Conservation (phyloP, 2,113 vertebrate genomes). For the Tringa solitaria region DNA sequence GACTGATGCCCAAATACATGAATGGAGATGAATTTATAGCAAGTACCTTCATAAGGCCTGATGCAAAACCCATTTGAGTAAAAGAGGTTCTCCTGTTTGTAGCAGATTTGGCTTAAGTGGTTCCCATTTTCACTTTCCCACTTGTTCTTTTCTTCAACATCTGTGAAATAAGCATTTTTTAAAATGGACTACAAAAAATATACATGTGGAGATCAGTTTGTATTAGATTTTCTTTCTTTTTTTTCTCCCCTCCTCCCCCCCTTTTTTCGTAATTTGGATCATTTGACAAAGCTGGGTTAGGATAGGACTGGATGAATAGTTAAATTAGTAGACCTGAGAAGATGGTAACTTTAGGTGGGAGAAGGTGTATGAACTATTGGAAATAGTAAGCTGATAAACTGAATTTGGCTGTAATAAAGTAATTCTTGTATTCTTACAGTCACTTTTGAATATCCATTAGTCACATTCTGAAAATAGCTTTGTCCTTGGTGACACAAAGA, state of each 20-base stretch:
- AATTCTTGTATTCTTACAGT: neutral
- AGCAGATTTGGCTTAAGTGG: neutral
- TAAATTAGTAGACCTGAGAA: neutral
- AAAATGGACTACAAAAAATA: neutral
- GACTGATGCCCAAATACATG: neutral
- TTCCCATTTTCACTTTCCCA: neutral
- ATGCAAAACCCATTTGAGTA: neutral
- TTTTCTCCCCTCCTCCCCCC: accelerated
- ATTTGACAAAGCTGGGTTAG: neutral
- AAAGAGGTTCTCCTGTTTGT: neutral
- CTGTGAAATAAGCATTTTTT: neutral
- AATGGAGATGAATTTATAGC: neutral
- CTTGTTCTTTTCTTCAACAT: neutral
- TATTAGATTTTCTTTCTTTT: neutral
- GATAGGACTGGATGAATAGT: neutral
- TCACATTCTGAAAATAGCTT: neutral
- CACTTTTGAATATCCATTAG: neutral
- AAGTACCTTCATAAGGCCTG: neutral
- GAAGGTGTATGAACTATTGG: neutral
- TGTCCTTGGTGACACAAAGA: neutral
- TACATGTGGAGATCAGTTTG: neutral
- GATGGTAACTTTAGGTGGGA: neutral
- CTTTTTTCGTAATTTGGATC: neutral
- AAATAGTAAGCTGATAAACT: neutral
- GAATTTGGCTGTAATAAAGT: neutral